Conservation (phyloP, 2,797 vertebrate species). For the Potorous gilbertii region DNA sequence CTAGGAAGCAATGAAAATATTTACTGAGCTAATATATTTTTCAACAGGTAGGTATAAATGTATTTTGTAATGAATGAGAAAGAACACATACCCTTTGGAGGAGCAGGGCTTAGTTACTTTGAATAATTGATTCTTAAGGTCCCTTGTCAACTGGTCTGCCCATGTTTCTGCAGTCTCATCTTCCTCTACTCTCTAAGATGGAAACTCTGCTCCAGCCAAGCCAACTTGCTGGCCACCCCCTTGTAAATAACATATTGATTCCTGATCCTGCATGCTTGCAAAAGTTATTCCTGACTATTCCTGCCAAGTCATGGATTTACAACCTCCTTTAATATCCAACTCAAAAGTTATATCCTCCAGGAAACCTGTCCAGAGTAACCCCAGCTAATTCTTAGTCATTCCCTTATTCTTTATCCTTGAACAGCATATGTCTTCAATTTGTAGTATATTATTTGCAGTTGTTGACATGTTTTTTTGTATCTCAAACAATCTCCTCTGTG, state of each 20-base stretch:
- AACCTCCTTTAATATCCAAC: neutral
- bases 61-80: constrained; percentile 38
- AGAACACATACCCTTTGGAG: neutral
- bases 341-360: neutral
- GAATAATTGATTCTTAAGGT: neutral
- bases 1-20: neutral
- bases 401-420: neutral
- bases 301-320: neutral
- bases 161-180: neutral
- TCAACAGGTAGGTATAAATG: neutral
- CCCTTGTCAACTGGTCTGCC: neutral
- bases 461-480: constrained; percentile 13
- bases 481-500: constrained; percentile 8
- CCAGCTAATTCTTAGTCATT: neutral
- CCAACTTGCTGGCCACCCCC: constrained; percentile 21
- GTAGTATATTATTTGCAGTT: constrained; percentile 9
- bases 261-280: neutral
- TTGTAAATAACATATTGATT: constrained; percentile 21
- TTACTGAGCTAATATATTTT: neutral
- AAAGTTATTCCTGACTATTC: neutral
- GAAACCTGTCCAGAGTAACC: constrained; percentile 2
- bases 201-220: constrained; percentile 15
- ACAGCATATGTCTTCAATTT: constrained; percentile 2
- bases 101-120: neutral
- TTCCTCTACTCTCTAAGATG: neutral